A percentile compares a stretch with the other conserved stretches of the same genome.
These are phyloP conservation scores for Enteromius unitaeniatus DNA, from an alignment of 2,797 vertebrate species.

Conservation along the genomic window DNA sequence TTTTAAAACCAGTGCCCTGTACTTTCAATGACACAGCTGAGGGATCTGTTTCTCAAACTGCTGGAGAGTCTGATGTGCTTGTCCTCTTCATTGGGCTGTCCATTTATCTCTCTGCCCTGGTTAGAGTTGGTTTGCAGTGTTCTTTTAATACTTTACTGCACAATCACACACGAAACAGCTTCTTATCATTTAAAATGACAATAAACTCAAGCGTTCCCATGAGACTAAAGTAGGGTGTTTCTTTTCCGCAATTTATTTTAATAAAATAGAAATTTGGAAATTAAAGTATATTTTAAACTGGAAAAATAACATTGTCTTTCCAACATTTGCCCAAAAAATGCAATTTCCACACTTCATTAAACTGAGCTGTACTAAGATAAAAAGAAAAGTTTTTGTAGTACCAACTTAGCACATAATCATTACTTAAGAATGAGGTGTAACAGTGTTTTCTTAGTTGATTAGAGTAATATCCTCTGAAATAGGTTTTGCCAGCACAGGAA, in stretches of 20 bases:
- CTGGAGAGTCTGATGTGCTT: neutral
- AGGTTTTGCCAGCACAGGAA: neutral
- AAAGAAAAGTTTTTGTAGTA: neutral
- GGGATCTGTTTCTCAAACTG: neutral
- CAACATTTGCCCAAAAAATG: neutral
- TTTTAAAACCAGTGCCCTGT: neutral
- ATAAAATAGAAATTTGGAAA: neutral
- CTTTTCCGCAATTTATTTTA: neutral
- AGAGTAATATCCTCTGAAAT: constrained; percentile 16
- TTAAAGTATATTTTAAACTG: neutral
- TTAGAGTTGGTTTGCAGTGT: neutral
- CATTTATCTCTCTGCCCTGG: constrained; percentile 2
- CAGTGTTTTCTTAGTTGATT: neutral
- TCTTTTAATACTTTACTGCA: neutral
- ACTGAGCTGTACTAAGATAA: constrained; percentile 9
- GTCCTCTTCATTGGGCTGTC: neutral
- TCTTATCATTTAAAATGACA: neutral
- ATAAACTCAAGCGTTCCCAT: neutral
- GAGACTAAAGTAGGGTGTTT: neutral
- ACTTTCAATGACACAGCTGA: neutral
- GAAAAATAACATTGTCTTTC: neutral
- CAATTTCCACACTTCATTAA: constrained; percentile 32
- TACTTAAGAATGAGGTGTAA: constrained; percentile 19
- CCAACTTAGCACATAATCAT: constrained; percentile 15
- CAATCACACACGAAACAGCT: neutral